Evolutionary conservation across 2,888 invertebrate species (phyloP), one percentile per base, ranked within the genome.

Genomic region (Apantesis nais): DNA sequence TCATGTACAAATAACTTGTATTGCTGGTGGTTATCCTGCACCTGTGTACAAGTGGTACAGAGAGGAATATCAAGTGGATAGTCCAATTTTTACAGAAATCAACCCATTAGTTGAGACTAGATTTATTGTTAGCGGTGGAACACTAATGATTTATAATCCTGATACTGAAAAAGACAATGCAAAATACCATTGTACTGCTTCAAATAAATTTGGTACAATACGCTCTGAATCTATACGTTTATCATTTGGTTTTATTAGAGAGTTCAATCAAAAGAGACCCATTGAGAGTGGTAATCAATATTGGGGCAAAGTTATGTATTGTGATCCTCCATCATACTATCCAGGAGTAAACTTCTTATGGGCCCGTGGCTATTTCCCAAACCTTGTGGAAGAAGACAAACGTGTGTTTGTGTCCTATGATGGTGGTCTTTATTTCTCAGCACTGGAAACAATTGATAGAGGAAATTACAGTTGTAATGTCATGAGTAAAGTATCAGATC

Each of bases 391-490:
- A 88, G 98, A 99, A 90, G 98, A 99, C 89, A 96, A 97, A 85
- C 95, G 99, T 78, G 98, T 99, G 0, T 99, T 99, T 95, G 98
- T 99, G 0, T 99, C 99, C 0, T 96, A 97, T 85, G 99, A 99
- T 94, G 99, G 99, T 62, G 98, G 99, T 22, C 95, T 99, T 25
- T 99, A 99, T 87, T 99, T 99, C 88, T 98, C 99, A 31, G 98
- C 98, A 12, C 96, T 99, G 82, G 99, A 99, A 92, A 97, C 97
- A 41, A 98, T 98, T 69, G 99, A 99, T 91, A 95, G 97, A 78
- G 99, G 98, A 22, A 97, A 97, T 84, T 99, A 99, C 91, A 98
- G 98, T 79, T 99, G 99, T 87, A 98, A 97, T 88, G 98, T 99
- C 0, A 98, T 98, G 92, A 98, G 98, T 76, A 96, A 96, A 76